Evolutionary conservation across 1,140 invertebrate species (phyloP), one percentile per base, ranked within the genome.

Genomic region (Penaeus japonicus): DNA sequence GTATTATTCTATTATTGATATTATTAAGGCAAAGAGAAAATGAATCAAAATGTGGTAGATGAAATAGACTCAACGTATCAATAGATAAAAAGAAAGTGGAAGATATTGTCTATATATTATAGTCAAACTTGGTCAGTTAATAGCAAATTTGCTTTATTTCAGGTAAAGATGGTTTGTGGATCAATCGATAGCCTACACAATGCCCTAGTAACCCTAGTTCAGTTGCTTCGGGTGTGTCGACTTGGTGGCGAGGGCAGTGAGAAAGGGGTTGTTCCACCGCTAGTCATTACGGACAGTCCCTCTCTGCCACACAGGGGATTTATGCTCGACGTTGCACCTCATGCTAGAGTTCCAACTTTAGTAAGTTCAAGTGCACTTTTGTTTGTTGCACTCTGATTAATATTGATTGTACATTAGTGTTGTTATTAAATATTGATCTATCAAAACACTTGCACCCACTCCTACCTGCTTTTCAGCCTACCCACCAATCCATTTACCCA

Each of bases 281-380:
- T 94, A 32, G 92, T 95, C 57, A 95, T 96, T 77, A 94, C 95
- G 91, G 95, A 96, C 91, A 93, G 94, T 89, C 95, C 95, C 2
- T 92, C 93, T 62, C 92, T 95, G 30, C 92, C 93, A 22, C 94
- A 95, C 89, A 92, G 95, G 85, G 95, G 94, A 20, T 93, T 95
- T 87, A 90, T 95, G 22, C 91, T 96, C 75, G 95, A 96, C 91
- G 93, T 95, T 81, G 94, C 94, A 17, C 92, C 93, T 30, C 93
- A 94, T 90, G 94, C 95, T 59, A 93, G 95, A 65, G 93, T 95
- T 87, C 94, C 95, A 22, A 94, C 93, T 2, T 91, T 95, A 87
- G 93, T 94, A 92, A 92, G 92, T 89, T 54, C 77, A 47, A 24
- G 35, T 59, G 24, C 12, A 20, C 32, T 57, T 85, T 24, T n/a